A percentile compares a stretch with the other conserved stretches of the same genome.
These are phyloP conservation scores for Cotesia vestalis DNA, from an alignment of 1,140 invertebrate genomes.

Conservation along the genomic window DNA sequence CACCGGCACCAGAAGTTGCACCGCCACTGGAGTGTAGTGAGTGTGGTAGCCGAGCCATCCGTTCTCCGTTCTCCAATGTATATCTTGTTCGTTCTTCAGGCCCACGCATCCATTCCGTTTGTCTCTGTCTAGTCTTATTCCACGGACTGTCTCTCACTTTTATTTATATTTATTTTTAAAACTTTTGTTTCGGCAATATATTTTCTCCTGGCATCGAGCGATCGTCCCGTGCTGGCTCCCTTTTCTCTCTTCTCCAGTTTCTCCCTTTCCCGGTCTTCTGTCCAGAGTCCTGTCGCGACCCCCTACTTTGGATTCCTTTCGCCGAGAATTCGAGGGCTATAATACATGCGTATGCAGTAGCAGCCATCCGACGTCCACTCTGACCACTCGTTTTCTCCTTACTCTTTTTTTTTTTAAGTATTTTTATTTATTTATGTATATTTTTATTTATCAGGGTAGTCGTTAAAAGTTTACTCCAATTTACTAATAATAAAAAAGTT, in stretches of 20 bases:
- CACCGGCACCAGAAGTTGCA: neutral
- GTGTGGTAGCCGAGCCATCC: neutral
- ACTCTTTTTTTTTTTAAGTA: too few relatives aligned
- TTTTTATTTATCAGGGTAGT: too few relatives aligned
- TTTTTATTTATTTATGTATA: too few relatives aligned
- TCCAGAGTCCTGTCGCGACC: constrained; percentile 13
- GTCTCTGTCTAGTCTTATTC: constrained; percentile 28
- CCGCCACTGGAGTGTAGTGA: constrained; percentile 14
- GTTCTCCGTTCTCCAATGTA: neutral
- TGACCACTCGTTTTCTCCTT: constrained; percentile 9
- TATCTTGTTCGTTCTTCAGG: neutral
- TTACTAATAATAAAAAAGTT: too few relatives aligned
- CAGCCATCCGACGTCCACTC: constrained; percentile 29
- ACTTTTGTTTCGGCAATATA: constrained; percentile 57
- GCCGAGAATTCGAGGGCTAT: constrained; percentile 54
- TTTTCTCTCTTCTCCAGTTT: neutral
- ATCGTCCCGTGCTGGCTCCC: constrained; percentile 32
- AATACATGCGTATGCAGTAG: constrained; percentile 60
- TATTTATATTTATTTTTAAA: constrained; percentile 29
- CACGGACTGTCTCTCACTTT: constrained; percentile 12
- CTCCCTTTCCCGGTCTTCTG: constrained; percentile 1
- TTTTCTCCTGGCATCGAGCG: constrained; percentile 51
- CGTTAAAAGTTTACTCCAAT: too few relatives aligned
- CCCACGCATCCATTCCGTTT: constrained; percentile 18
- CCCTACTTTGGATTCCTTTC: constrained; percentile 46